These are phyloP conservation scores for Pocillopora damicornis DNA, from an alignment of 64 coral and sea anemone genomes.

Conservation along the genomic window DNA sequence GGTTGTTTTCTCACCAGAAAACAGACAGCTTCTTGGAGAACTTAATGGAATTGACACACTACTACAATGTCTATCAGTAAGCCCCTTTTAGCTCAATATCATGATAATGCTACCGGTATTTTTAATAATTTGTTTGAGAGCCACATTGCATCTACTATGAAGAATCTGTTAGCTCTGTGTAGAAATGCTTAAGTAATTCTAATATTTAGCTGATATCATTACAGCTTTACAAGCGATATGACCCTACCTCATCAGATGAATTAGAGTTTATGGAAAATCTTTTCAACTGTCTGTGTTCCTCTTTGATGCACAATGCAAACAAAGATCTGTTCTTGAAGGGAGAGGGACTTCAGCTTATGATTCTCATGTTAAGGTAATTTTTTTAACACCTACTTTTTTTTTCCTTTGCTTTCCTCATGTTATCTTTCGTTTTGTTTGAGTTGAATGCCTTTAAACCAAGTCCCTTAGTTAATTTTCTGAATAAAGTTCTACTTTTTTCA, in stretches of 20 bases:
- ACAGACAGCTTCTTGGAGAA: conserved; percentile 86
- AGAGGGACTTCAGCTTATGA: conserved; percentile 95
- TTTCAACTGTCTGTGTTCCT: conserved; percentile 94
- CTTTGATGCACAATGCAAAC: conserved; percentile 85
- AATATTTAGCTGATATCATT: not conserved
- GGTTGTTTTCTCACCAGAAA: conserved; percentile 54
- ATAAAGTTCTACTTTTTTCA: not conserved
- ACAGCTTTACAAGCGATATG: conserved; percentile 88
- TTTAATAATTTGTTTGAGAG: not conserved
- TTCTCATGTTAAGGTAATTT: conserved; percentile 95
- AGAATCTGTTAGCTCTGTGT: too few species aligned
- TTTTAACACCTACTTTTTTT: not conserved
- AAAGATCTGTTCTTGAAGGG: conserved; percentile 92
- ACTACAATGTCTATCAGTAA: conserved; percentile 87
- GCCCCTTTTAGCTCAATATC: conserved; percentile 14
- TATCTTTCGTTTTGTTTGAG: not conserved
- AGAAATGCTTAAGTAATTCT: too few species aligned
- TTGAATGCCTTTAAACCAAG: not conserved
- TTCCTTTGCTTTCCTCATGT: not conserved
- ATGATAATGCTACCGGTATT: not conserved
- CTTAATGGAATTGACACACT: conserved; percentile 95
- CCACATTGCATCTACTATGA: too few species aligned
- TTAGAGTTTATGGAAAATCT: conserved; percentile 98
- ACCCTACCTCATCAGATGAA: conserved; percentile 87
- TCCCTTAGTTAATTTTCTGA: not conserved